Evolutionary conservation across 1,140 invertebrate species (phyloP), one percentile per base, ranked within the genome.

Genomic region (Trypoxylus dichotomus): DNA sequence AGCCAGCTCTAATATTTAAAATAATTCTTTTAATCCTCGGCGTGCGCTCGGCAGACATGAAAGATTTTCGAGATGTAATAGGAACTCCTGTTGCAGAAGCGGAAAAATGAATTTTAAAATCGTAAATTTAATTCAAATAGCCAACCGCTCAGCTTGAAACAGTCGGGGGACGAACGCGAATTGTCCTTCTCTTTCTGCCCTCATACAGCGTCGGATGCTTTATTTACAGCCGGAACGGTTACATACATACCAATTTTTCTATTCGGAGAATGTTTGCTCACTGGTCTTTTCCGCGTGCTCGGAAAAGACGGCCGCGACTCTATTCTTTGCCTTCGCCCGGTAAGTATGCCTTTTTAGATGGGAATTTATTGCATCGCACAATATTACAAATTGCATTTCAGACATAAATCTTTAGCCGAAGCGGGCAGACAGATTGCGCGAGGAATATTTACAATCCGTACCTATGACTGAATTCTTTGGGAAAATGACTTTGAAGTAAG

Each of bases 321-420:
- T 19, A 54, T 54, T 54, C 47, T 54, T 54, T 54, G 15, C 15
- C 3, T 54, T 19, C 47, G 47, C 19, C 19, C 47, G 13, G 47
- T 54, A 54, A 19, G 47, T 37, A 54, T 54, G 47, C 47, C 47
- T 54, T 5, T 54, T 54, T 54, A 54, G 47, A 19, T 19, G 15
- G 47, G 47, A 54, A 54, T 54, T 54, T 54, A 54, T 19, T 54
- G 47, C 47, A 54, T 54, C 15, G 47, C 47, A 6, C 47, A 54
- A 54, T 54, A 54, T 54, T 54, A 54, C 47, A 54, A 54, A 54
- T 54, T 54, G 47, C 47, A 54, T 54, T 54, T 54, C 47, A 15
- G 47, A 54, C 47, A 54, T 54, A 54, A 54, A 54, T 54, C 47
- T n/a, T 54, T 54, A 54, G 47, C 19, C 47, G 15, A 54, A 15